Percentiles rank a stretch among this genome's conserved stretches.
Evolutionary conservation across 2,888 invertebrate genomes (phyloP).

Genomic region (Leptopilina syphax): DNA sequence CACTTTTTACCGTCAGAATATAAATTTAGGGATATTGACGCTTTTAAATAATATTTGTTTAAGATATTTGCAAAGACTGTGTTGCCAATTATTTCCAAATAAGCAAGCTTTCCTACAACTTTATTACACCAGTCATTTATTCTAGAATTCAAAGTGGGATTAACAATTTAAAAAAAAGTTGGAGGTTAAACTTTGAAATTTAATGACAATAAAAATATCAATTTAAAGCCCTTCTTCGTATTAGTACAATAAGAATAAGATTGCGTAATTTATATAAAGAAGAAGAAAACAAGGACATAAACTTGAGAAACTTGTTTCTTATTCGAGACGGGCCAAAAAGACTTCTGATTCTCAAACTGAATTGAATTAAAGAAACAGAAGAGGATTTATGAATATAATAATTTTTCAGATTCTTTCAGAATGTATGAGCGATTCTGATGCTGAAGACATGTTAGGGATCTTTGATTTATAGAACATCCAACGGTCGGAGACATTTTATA

Average conservation of each 20-base stretch:
- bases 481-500: constrained; percentile 27
- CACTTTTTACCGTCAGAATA: no score
- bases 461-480: constrained; percentile 40
- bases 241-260: constrained; percentile 25
- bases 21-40: not conserved
- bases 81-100: constrained; percentile 5
- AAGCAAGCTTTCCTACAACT: not conserved
- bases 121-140: constrained; percentile 20
- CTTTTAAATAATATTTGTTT: not conserved
- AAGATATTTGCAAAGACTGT: not conserved
- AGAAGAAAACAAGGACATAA: constrained; percentile 26
- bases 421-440: constrained; percentile 39
- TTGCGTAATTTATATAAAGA: constrained; percentile 28
- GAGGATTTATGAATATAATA: constrained; percentile 39
- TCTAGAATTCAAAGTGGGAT: not conserved
- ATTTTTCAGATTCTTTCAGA: constrained; percentile 33
- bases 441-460: constrained; percentile 38
- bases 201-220: constrained; percentile 31
- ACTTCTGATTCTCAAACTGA: constrained; percentile 33
- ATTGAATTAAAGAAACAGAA: constrained; percentile 41
- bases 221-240: constrained; percentile 2
- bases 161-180: constrained; percentile 16
- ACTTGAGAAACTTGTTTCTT: constrained; percentile 39
- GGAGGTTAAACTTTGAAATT: constrained; percentile 25
- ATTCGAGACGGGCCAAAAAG: constrained; percentile 6